phyloP scores from a whole-genome alignment of 2,888 invertebrate genomes.

The Dorcus hopei region DNA sequence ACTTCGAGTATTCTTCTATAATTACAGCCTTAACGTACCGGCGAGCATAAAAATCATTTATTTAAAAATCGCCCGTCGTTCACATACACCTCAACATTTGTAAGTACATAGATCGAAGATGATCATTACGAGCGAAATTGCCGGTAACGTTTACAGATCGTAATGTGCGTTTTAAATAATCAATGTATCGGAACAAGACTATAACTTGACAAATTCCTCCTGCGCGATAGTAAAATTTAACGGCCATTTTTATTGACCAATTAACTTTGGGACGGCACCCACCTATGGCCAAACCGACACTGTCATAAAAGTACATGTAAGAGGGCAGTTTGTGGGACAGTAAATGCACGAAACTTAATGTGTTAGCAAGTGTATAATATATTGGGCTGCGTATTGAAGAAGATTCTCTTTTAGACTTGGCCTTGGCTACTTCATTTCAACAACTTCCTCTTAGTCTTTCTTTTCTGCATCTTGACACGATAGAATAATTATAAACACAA shows the following conservation, averaged over 20 bases:
- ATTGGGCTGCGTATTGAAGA: no score
- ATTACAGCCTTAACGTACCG: neutral
- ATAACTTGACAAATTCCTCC: conserved; percentile 15
- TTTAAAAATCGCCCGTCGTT: conserved; percentile 29
- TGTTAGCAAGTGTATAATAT: no score
- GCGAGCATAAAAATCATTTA: conserved; percentile 29
- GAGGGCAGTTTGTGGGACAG: neutral
- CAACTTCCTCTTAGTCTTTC: no score
- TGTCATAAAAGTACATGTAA: neutral
- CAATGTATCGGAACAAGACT: conserved; percentile 24
- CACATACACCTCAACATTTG: neutral
- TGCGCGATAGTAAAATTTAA: conserved; percentile 1
- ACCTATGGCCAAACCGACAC: neutral
- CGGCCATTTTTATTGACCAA: conserved; percentile 3
- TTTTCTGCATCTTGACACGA: no score
- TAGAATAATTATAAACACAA: no score
- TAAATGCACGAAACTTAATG: neutral
- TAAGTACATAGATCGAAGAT: conserved; percentile 29
- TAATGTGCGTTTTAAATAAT: conserved; percentile 30
- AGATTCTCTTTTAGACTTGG: no score
- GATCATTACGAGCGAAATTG: conserved; percentile 33
- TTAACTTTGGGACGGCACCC: neutral
- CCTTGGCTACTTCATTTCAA: no score
- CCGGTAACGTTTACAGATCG: conserved; percentile 37
- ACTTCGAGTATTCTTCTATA: no score